These are phyloP conservation scores for Standfussiana lucernea DNA, from an alignment of 2,888 invertebrate genomes.

Conservation along the genomic window DNA sequence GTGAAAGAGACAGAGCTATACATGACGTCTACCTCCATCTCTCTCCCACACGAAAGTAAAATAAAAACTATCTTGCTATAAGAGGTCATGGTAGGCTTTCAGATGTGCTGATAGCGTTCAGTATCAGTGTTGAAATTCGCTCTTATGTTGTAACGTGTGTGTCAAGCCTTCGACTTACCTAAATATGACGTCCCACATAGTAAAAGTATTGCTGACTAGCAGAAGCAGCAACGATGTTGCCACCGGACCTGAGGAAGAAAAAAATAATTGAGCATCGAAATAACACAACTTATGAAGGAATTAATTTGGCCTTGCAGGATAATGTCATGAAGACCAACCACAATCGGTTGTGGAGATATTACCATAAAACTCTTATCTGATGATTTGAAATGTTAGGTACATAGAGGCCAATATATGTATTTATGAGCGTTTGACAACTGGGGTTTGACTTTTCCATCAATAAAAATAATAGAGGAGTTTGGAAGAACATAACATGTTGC, in stretches of 20 bases:
- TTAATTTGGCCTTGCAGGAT: not conserved
- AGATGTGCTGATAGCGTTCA: not conserved
- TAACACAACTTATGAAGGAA: too few species aligned
- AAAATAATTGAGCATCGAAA: slow-evolving; percentile 57
- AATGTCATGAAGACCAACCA: not conserved
- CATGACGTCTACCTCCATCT: not conserved
- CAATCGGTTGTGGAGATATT: not conserved
- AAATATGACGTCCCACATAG: slow-evolving; percentile 67
- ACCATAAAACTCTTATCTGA: too few species aligned
- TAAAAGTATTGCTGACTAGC: slow-evolving; percentile 72
- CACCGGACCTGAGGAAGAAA: slow-evolving; percentile 75
- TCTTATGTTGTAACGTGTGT: not conserved
- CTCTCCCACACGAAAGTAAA: not conserved
- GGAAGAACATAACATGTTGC: not conserved
- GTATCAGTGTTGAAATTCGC: not conserved
- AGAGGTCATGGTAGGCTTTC: not conserved
- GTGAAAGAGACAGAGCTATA: not conserved
- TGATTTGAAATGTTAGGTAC: too few species aligned
- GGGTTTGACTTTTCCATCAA: not conserved
- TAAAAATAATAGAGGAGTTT: not conserved
- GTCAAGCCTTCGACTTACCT: slow-evolving; percentile 44
- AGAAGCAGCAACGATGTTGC: slow-evolving; percentile 78
- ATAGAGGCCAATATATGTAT: not conserved
- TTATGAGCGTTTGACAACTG: not conserved
- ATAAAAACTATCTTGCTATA: not conserved